Conservation (phyloP, 1,140 invertebrate species). For the Acromyrmex echinatior region DNA sequence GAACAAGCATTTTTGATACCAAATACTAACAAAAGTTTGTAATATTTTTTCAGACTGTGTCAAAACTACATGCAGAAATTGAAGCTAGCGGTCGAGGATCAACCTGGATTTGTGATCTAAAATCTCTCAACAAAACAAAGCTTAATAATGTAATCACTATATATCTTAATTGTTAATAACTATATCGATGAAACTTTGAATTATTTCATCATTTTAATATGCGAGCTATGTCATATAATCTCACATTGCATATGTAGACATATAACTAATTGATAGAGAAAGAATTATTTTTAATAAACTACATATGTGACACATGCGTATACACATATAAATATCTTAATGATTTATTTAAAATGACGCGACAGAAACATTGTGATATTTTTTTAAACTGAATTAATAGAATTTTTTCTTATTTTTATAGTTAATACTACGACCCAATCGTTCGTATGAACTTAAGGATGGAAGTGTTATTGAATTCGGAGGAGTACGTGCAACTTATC, state of each 20-base stretch:
- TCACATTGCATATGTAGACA: not conserved
- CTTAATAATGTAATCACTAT: constrained; percentile 79
- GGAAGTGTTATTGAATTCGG: constrained; percentile 78
- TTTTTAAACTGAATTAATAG: not conserved
- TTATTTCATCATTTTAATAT: too few relatives aligned
- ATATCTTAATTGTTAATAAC: not conserved
- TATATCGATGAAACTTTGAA: too few relatives aligned
- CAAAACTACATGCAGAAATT: constrained; percentile 83
- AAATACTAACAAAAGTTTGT: not conserved
- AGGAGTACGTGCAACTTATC: constrained; percentile 65
- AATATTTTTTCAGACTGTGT: constrained; percentile 79
- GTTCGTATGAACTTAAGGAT: constrained; percentile 79
- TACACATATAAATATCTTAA: not conserved
- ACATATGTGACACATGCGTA: not conserved
- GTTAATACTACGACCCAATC: constrained; percentile 70
- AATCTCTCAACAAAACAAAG: constrained; percentile 82
- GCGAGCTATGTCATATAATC: not conserved
- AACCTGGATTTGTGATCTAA: constrained; percentile 81
- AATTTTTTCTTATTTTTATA: constrained; percentile 42
- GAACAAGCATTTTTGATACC: not conserved
- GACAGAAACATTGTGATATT: not conserved
- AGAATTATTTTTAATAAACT: not conserved
- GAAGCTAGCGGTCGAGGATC: constrained; percentile 71
- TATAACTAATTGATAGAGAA: not conserved
- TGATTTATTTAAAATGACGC: not conserved